Percentiles rank a stretch among this genome's conserved stretches.
phyloP scores from a whole-genome alignment of 1,140 invertebrate species.

The Melipona quadrifasciata region DNA sequence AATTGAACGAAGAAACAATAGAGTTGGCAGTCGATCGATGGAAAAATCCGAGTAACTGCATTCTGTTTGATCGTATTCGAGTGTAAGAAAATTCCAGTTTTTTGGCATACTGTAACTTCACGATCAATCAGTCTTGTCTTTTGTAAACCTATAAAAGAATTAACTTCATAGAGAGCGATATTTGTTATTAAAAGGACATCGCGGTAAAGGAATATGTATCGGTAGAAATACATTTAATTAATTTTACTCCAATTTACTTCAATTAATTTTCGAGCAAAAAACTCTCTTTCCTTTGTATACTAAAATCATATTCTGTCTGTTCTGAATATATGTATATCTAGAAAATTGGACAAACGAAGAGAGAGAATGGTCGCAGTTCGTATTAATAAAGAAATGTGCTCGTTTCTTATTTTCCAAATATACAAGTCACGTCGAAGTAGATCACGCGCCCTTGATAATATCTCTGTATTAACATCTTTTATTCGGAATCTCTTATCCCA shows the following conservation, averaged over 20 bases:
- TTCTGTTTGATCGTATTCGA: too few relatives aligned
- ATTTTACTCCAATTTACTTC: background rate
- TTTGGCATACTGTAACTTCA: background rate
- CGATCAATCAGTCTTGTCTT: background rate
- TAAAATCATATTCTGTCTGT: too few relatives aligned
- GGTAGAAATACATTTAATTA: background rate
- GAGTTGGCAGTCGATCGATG: background rate
- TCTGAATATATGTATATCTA: too few relatives aligned
- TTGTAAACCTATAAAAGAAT: background rate
- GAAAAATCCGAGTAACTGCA: background rate
- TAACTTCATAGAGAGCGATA: background rate
- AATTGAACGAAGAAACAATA: background rate
- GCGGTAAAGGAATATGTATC: rapidly evolving
- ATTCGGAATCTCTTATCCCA: background rate
- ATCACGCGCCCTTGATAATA: background rate
- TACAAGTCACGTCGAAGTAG: background rate
- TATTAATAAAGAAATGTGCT: background rate
- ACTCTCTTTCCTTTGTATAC: background rate
- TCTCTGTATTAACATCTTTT: background rate
- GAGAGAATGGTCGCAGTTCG: background rate
- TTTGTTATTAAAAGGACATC: background rate
- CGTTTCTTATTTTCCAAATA: background rate
- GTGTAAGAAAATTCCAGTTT: too few relatives aligned
- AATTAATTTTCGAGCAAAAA: background rate
- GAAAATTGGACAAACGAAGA: background rate